Conservation (phyloP, 2,797 vertebrate species). For the Telmatherina bonti region DNA sequence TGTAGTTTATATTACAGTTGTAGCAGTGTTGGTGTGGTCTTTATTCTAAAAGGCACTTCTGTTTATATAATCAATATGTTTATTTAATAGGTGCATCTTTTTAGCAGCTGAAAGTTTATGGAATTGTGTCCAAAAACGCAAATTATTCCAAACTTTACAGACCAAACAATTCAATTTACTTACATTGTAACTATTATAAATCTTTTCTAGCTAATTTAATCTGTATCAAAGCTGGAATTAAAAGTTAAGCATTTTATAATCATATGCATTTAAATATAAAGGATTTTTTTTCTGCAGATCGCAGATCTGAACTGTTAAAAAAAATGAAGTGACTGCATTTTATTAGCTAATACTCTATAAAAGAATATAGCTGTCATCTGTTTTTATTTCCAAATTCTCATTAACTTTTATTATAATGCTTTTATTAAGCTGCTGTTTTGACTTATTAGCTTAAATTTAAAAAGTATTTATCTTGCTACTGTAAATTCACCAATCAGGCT, state of each 20-base stretch:
- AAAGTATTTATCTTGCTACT: neutral
- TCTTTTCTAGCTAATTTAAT: constrained; percentile 11
- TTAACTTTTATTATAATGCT: neutral
- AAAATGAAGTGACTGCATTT: neutral
- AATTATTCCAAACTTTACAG: constrained; percentile 3
- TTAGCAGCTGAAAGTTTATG: neutral
- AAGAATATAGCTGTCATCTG: neutral
- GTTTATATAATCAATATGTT: constrained; percentile 22
- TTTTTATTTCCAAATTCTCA: neutral
- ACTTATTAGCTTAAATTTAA: neutral
- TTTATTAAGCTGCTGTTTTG: neutral
- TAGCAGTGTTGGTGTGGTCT: constrained; percentile 18
- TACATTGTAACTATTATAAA: constrained; percentile 11
- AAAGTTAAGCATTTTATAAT: neutral
- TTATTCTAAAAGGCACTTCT: constrained; percentile 16
- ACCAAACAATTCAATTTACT: constrained; percentile 16
- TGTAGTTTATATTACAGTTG: constrained; percentile 16
- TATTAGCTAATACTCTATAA: neutral
- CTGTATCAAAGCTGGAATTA: constrained; percentile 9
- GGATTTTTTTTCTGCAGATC: neutral
- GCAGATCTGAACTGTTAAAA: neutral
- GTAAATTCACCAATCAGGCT: neutral
- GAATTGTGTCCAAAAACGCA: neutral
- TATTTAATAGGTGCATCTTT: constrained; percentile 17
- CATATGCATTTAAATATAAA: neutral